phyloP scores from a whole-genome alignment of 2,113 vertebrate genomes.

The Pteruthius melanotis region DNA sequence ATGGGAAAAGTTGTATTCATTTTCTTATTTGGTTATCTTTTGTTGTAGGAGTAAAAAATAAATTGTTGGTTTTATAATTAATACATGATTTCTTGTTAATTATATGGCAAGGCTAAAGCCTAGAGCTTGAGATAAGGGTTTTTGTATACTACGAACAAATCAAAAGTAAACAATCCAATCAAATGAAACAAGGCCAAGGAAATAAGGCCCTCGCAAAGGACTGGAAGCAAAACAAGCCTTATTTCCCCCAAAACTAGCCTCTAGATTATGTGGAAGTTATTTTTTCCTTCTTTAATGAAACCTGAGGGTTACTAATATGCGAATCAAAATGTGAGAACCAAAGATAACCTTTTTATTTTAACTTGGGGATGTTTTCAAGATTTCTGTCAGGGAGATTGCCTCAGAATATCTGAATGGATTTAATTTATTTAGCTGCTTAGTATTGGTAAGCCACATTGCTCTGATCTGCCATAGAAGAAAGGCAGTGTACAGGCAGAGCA shows the following conservation, averaged over 20 bases:
- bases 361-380: not conserved
- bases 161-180: not conserved
- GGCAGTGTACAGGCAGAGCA: not conserved
- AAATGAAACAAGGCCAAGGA: not conserved
- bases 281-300: not conserved
- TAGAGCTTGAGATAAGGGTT: not conserved
- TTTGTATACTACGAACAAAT: not conserved
- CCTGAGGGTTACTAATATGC: not conserved
- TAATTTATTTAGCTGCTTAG: constrained; percentile 5
- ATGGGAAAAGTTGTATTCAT: not conserved
- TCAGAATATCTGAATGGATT: not conserved
- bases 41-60: not conserved
- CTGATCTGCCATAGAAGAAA: not conserved
- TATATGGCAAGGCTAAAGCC: not conserved
- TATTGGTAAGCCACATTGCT: not conserved
- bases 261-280: not conserved
- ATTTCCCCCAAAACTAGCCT: not conserved
- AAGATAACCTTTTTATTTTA: not conserved
- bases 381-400: not conserved
- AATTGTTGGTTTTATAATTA: not conserved
- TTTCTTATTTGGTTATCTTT: not conserved
- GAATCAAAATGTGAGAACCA: not conserved
- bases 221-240: not conserved
- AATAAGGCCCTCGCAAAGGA: not conserved
- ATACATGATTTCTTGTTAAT: not conserved